These are phyloP conservation scores for Cynaeus angustus DNA, from an alignment of 2,888 invertebrate species.

Conservation along the genomic window DNA sequence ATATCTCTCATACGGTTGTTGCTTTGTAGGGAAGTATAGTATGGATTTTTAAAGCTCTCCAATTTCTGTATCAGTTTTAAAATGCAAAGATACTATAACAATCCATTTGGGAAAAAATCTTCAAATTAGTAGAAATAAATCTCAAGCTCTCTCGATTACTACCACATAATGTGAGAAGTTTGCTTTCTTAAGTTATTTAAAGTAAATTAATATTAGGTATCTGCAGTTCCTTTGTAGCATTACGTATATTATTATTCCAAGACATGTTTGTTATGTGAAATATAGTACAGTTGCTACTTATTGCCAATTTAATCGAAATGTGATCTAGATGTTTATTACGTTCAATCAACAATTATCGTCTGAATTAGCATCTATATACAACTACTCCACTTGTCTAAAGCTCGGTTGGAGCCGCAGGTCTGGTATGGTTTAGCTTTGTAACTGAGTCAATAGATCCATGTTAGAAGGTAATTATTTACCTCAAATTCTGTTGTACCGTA, in stretches of 20 bases:
- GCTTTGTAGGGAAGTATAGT: no score
- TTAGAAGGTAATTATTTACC: slow-evolving; percentile 23
- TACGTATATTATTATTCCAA: neutral
- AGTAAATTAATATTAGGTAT: no score
- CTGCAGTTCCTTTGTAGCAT: no score
- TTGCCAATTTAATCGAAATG: neutral
- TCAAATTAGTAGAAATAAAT: no score
- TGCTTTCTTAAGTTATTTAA: no score
- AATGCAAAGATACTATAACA: no score
- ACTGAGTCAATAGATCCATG: slow-evolving; percentile 19
- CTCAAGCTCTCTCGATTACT: no score
- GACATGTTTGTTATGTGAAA: neutral
- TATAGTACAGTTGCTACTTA: neutral
- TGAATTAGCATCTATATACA: slow-evolving; percentile 17
- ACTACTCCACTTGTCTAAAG: slow-evolving; percentile 7
- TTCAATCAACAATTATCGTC: slow-evolving; percentile 12
- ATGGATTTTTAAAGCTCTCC: slow-evolving; percentile 11
- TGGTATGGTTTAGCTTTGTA: slow-evolving; percentile 17
- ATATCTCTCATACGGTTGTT: neutral
- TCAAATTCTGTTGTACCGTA: slow-evolving; percentile 11
- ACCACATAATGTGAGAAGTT: no score
- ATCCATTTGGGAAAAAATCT: no score
- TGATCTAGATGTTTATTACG: neutral
- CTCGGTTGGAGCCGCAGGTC: slow-evolving; percentile 14
- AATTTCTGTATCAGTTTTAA: no score